phyloP scores from a whole-genome alignment of 2,113 vertebrate species.

The Syngnathoides biaculeatus region DNA sequence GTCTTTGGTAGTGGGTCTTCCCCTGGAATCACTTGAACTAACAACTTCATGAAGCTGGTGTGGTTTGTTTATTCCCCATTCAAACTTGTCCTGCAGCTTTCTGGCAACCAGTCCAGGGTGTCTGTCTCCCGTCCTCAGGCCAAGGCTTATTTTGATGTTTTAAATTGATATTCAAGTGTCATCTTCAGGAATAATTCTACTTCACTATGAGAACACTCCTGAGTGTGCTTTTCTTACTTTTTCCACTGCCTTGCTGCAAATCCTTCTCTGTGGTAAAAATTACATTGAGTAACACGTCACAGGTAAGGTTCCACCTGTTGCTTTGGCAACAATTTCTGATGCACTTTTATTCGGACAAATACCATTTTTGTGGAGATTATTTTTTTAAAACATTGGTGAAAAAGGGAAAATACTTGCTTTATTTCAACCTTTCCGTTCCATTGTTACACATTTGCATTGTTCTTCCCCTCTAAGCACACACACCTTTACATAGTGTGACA shows the following conservation, averaged over 20 bases:
- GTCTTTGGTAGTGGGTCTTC: background rate
- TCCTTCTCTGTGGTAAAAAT: background rate
- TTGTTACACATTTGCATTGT: conserved; percentile 50
- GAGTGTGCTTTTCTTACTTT: background rate
- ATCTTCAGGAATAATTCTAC: background rate
- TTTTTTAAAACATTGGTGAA: background rate
- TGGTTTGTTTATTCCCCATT: background rate
- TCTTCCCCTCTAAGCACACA: background rate
- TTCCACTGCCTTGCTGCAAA: background rate
- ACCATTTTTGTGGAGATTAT: background rate
- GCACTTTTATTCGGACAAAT: background rate
- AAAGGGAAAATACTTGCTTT: conserved; percentile 23
- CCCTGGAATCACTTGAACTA: background rate
- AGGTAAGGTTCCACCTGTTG: background rate
- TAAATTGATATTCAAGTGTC: background rate
- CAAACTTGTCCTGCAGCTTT: background rate
- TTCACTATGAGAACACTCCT: background rate
- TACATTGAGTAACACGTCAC: background rate
- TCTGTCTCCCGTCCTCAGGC: background rate
- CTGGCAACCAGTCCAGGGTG: background rate
- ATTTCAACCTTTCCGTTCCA: conserved; percentile 48
- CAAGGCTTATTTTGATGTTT: background rate
- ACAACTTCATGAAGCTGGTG: background rate
- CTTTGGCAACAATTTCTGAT: background rate
- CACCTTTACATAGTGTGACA: conserved; percentile 62